Percentiles rank a stretch among this genome's conserved stretches.
phyloP scores from a whole-genome alignment of 2,113 vertebrate species.

The Garra rufa region DNA sequence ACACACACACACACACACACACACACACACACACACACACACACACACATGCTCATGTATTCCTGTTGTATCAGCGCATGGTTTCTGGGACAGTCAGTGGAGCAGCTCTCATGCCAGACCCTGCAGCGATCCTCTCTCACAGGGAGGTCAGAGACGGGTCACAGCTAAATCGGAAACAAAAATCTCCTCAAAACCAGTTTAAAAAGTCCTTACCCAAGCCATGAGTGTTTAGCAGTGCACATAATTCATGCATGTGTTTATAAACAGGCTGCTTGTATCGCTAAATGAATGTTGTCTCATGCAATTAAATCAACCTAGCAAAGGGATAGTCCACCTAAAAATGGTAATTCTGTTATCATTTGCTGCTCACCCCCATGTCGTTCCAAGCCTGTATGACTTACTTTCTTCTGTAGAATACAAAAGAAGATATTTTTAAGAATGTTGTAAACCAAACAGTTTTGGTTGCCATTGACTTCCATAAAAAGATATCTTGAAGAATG shows the following conservation, averaged over 20 bases:
- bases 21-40: conserved; percentile 9
- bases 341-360: not conserved
- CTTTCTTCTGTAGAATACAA: too few relatives aligned
- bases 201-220: not conserved
- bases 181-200: conserved; percentile 2
- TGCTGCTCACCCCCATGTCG: not conserved
- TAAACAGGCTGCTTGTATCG: not conserved
- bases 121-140: conserved; percentile 21
- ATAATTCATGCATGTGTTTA: not conserved
- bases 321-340: not conserved
- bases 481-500: too few relatives aligned
- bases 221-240: not conserved
- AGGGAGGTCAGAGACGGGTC: conserved; percentile 53
- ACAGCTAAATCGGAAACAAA: conserved; percentile 41
- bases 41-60: not conserved
- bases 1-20: conserved; percentile 24
- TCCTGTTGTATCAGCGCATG: conserved; percentile 37
- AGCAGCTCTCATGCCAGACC: conserved; percentile 46
- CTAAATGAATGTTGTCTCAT: not conserved
- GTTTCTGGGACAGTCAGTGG: conserved; percentile 56
- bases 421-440: too few relatives aligned
- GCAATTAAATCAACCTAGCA: not conserved
- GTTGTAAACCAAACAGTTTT: too few relatives aligned
- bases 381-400: not conserved
- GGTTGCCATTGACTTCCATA: too few relatives aligned